phyloP scores from a whole-genome alignment of 2,888 invertebrate species.

The Acrocera orbiculus region DNA sequence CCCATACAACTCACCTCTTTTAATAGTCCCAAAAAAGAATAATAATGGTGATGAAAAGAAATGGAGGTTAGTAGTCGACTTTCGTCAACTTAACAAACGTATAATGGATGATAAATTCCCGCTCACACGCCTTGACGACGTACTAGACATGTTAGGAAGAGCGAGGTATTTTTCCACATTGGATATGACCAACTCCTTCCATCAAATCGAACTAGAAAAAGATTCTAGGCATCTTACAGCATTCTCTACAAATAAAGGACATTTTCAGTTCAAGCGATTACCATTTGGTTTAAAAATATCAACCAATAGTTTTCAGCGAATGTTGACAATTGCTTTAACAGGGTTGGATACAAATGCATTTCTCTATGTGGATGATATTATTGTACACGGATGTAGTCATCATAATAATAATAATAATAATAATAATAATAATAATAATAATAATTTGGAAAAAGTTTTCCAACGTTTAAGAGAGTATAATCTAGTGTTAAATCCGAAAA shows the following conservation, averaged over 20 bases:
- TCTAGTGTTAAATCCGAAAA: slow-evolving; percentile 9
- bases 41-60: neutral
- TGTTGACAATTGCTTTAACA: slow-evolving; percentile 10
- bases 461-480: slow-evolving; percentile 8
- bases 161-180: slow-evolving; percentile 2
- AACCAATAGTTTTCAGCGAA: slow-evolving; percentile 12
- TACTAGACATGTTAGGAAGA: slow-evolving; percentile 5
- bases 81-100: slow-evolving; percentile 7
- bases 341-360: slow-evolving; percentile 11
- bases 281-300: slow-evolving; percentile 12
- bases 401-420: no score
- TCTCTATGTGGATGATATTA: slow-evolving; percentile 14
- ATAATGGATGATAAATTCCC: slow-evolving; percentile 7
- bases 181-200: neutral
- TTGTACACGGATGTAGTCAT: slow-evolving; percentile 11
- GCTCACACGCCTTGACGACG: slow-evolving; percentile 3
- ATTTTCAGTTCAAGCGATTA: slow-evolving; percentile 12
- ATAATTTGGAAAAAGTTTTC: slow-evolving; percentile 8
- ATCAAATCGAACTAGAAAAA: slow-evolving; percentile 8
- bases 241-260: slow-evolving; percentile 10
- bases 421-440: no score
- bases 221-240: slow-evolving; percentile 10
- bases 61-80: neutral
- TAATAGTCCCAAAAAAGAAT: slow-evolving; percentile 14
- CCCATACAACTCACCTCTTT: slow-evolving; percentile 13